These are phyloP conservation scores for Tetranychus truncatus DNA, from an alignment of 2,888 invertebrate species.

Conservation along the genomic window DNA sequence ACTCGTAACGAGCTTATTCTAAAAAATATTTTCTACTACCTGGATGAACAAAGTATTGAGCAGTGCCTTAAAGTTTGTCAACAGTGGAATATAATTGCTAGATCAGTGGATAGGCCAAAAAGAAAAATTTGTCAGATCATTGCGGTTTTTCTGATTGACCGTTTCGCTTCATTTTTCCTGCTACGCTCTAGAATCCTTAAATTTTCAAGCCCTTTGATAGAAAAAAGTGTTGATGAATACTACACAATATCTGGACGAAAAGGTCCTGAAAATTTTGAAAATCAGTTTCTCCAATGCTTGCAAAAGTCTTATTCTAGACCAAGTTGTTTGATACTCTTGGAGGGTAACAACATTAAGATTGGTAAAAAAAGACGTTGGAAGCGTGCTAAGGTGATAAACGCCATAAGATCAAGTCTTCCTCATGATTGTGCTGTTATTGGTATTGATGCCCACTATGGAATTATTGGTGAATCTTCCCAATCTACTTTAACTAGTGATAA, in stretches of 20 bases:
- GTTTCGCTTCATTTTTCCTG: not conserved
- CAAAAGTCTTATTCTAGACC: not conserved
- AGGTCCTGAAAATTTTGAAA: not conserved
- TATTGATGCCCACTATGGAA: constrained; percentile 12
- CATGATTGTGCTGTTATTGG: constrained; percentile 7
- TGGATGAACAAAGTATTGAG: not conserved
- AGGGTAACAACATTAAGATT: constrained; percentile 8
- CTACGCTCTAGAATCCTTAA: not conserved
- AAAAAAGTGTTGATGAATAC: not conserved
- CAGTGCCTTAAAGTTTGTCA: not conserved
- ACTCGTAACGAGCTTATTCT: not conserved
- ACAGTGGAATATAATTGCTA: not conserved
- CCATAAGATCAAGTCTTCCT: constrained; percentile 1
- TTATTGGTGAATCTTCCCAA: not conserved
- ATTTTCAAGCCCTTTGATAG: not conserved
- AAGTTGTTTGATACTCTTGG: not conserved
- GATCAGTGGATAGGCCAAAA: not conserved
- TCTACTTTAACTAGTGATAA: not conserved
- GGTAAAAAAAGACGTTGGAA: constrained; percentile 11
- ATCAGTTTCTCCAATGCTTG: not conserved
- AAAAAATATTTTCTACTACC: not conserved
- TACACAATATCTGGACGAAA: not conserved
- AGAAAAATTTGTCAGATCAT: not conserved
- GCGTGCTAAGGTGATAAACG: constrained; percentile 9
- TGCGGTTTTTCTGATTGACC: not conserved